Evolutionary conservation across 2,797 vertebrate species (phyloP), one percentile per base, ranked within the genome.

Genomic region (Adelosebastes latens): DNA sequence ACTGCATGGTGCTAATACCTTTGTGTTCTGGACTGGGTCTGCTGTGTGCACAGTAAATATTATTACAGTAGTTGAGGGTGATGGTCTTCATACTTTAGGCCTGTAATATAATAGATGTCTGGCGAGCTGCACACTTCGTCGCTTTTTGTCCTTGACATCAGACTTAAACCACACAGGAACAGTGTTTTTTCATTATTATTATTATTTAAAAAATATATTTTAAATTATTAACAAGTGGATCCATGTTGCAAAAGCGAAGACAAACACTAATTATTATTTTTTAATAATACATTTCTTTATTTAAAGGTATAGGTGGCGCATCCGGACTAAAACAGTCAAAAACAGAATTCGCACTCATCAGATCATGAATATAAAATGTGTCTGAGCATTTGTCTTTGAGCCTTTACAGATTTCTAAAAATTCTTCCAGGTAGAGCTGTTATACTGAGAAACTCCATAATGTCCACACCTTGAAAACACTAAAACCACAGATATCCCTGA

Each of bases 21-120:
- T 64, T 78, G 62, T 85, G 73, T 78, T 66, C 66, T 81, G 55
- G 64, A 71, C 36, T 5, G 24, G 55, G 55, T 77, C 42, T 27
- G 75, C 49, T 85, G 64, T 72, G 46, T 61, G 72, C 42, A 70
- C 73, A 75, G 49, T 72, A 75, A 84, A 89, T 84, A 81, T 79
- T 64, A 22, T 61, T 39, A 66, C 72, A 84, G 67, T n/a, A 65
- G 74, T 42, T 22, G 13, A 62, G 52, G 12, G 14, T 46, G 65
- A 39, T 76, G 73, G 64, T 80, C 62, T 78, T 55, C 34, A 68
- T 32, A 68, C 60, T 82, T 80, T 70, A 24, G 31, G 61, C 61
- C 55, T 79, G 24, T 71, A 52, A 75, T 60, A 58, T 68, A 70
- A 46, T 18, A 46, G 42, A 46, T 42, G 24, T 75, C 25, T 79